phyloP scores from a whole-genome alignment of 2,113 vertebrate species.

The Penelope pileata region DNA sequence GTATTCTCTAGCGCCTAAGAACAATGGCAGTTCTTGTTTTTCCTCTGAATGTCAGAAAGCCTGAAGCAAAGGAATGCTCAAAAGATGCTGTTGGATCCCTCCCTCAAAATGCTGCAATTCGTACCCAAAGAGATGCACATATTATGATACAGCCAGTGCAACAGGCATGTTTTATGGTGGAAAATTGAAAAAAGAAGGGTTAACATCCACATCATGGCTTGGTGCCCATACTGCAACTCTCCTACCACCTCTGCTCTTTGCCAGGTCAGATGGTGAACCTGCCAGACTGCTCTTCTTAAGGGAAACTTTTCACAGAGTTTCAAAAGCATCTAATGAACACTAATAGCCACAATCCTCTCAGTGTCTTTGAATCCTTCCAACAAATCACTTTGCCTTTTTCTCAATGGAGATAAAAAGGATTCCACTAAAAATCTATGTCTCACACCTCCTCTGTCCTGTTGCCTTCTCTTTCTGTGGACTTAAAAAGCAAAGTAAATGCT shows the following conservation, averaged over 20 bases:
- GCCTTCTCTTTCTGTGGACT: background rate
- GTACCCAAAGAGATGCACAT: background rate
- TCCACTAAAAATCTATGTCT: background rate
- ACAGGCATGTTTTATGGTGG: background rate
- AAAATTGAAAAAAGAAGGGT: background rate
- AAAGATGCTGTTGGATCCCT: background rate
- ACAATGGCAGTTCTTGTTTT: background rate
- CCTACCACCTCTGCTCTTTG: background rate
- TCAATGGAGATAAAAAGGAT: background rate
- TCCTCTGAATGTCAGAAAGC: background rate
- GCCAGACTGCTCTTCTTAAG: background rate
- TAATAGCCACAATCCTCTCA: background rate
- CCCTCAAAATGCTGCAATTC: background rate
- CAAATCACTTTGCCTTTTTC: background rate
- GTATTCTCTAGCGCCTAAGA: background rate
- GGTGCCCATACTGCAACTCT: rapidly evolving
- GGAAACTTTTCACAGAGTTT: background rate
- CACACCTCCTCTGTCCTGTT: background rate
- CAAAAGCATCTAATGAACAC: background rate
- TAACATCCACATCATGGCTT: background rate
- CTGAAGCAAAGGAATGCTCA: background rate
- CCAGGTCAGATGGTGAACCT: background rate
- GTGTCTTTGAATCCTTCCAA: background rate
- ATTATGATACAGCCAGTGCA: background rate
- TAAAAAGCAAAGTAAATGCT: background rate